A percentile compares a stretch with the other conserved stretches of the same genome.
These are phyloP conservation scores for Pseudomyrmex dendroicus DNA, from an alignment of 1,140 invertebrate species.

Conservation along the genomic window DNA sequence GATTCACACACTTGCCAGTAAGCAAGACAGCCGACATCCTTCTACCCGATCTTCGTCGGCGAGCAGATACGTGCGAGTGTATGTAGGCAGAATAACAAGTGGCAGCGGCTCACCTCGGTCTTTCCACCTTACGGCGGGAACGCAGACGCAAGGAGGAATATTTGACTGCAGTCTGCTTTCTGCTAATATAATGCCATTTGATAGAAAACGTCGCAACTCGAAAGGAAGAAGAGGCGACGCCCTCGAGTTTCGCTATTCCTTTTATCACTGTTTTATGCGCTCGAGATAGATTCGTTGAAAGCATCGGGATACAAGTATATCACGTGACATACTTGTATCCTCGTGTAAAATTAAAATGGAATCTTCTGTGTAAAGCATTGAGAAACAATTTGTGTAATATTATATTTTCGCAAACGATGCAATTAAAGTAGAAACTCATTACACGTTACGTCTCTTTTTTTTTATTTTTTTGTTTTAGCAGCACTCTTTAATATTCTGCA, in stretches of 20 bases:
- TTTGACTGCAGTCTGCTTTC: slow-evolving; percentile 44
- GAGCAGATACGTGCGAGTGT: slow-evolving; percentile 55
- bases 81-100: slow-evolving; percentile 74
- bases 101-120: slow-evolving; percentile 4
- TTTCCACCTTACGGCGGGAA: slow-evolving; percentile 6
- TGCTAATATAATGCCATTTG: slow-evolving; percentile 30
- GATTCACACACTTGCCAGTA: slow-evolving; percentile 14
- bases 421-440: slow-evolving; percentile 15
- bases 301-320: background rate
- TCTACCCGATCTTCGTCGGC: slow-evolving; percentile 45
- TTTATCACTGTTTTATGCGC: slow-evolving; percentile 6
- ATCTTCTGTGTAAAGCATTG: background rate
- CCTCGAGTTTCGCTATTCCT: background rate
- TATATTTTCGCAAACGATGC: background rate
- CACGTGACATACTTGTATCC: background rate
- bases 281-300: background rate
- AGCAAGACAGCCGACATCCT: slow-evolving; percentile 56
- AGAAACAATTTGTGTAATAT: background rate
- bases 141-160: slow-evolving; percentile 4
- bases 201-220: background rate
- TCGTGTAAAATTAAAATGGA: background rate
- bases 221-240: no score
- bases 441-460: background rate
- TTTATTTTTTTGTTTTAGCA: slow-evolving; percentile 5
- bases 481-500: background rate